Evolutionary conservation across 2,888 invertebrate genomes (phyloP).

Genomic region (Biston betularia): DNA sequence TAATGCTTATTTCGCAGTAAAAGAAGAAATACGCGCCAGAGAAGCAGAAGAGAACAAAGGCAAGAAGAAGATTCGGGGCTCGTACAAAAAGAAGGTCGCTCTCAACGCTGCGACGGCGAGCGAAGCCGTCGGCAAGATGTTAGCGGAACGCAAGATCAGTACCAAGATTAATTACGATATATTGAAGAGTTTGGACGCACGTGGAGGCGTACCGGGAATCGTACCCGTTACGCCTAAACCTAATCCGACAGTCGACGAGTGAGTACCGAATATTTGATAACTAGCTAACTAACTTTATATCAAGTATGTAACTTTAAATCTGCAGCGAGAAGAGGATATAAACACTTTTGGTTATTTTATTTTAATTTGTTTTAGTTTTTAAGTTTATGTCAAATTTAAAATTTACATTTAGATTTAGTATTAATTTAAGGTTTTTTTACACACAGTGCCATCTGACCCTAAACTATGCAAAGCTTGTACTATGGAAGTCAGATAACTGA

Average conservation of each 20-base stretch:
- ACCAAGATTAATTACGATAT: constrained; percentile 99
- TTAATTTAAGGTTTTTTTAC: too few species aligned
- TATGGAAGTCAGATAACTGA: too few species aligned
- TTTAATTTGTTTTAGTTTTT: too few species aligned
- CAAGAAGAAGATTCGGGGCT: constrained; percentile 91
- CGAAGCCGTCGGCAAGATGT: constrained; percentile 98
- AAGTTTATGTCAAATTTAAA: too few species aligned
- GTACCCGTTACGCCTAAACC: constrained; percentile 50
- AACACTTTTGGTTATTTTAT: too few species aligned
- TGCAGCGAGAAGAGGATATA: too few species aligned
- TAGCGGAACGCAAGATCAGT: constrained; percentile 97
- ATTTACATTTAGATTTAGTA: too few species aligned
- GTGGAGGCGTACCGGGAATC: constrained; percentile 54
- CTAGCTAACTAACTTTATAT: too few species aligned
- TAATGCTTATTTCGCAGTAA: constrained; percentile 82
- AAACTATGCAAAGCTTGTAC: too few species aligned
- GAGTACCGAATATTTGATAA: constrained; percentile 30
- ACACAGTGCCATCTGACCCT: too few species aligned
- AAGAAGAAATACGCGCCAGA: constrained; percentile 92
- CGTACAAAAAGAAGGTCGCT: constrained; percentile 86
- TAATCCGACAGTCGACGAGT: constrained; percentile 47
- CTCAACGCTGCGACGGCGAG: constrained; percentile 90
- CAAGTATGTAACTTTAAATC: too few species aligned
- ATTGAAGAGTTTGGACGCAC: constrained; percentile 90
- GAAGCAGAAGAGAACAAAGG: constrained; percentile 96